Evolutionary conservation across 2,888 invertebrate genomes (phyloP).

Genomic region (Oligia fasciuncula): DNA sequence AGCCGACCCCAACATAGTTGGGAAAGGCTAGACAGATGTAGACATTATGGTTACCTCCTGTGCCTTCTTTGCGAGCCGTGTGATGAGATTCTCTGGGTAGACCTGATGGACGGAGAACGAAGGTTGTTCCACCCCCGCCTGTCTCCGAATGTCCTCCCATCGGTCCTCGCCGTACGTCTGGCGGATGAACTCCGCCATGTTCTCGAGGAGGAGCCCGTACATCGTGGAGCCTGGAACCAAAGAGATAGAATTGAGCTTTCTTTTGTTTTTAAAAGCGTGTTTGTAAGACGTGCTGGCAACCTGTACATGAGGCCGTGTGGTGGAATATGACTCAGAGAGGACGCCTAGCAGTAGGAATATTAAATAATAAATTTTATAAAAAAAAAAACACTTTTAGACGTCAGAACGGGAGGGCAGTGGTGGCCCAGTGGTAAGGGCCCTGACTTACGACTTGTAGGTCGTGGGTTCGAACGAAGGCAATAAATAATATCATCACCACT

Average conservation of each 20-base stretch:
- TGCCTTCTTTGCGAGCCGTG: conserved; percentile 95
- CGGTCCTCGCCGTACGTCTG: conserved; percentile 98
- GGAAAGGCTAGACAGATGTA: background rate
- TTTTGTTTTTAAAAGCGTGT: background rate
- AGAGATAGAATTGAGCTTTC: conserved; percentile 6
- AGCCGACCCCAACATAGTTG: background rate
- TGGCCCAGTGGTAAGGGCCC: too few relatives aligned
- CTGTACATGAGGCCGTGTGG: too few relatives aligned
- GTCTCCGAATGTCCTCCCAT: conserved; percentile 97
- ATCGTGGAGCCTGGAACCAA: conserved; percentile 88
- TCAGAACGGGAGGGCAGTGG: too few relatives aligned
- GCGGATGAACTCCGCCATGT: conserved; percentile 97
- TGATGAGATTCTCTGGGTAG: conserved; percentile 97
- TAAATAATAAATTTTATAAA: too few relatives aligned
- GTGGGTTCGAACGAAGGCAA: too few relatives aligned
- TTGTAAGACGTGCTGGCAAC: background rate
- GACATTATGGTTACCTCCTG: conserved; percentile 88
- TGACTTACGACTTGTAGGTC: too few relatives aligned
- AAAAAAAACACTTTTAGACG: too few relatives aligned
- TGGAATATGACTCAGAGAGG: too few relatives aligned
- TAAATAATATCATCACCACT: too few relatives aligned
- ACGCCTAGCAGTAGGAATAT: too few relatives aligned
- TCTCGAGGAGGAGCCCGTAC: conserved; percentile 99
- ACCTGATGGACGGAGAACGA: conserved; percentile 97
- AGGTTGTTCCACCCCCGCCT: conserved; percentile 96